Evolutionary conservation across 2,888 invertebrate species (phyloP).

Genomic region (Pyralis farinalis): DNA sequence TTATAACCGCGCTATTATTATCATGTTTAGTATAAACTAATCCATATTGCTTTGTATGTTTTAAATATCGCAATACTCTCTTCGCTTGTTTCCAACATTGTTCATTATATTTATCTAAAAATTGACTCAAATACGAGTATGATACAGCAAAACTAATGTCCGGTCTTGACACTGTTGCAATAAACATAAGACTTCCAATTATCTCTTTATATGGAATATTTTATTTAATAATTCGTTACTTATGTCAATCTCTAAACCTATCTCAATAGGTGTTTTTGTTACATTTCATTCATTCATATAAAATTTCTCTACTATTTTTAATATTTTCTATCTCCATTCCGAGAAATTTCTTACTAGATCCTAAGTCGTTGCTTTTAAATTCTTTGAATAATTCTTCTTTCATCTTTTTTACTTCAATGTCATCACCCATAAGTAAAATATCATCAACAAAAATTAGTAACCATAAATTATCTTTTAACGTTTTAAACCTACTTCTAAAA

Average conservation of each 20-base stretch:
- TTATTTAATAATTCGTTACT: neutral
- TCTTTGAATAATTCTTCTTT: neutral
- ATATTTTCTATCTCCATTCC: slow-evolving; percentile 5
- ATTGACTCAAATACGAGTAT: neutral
- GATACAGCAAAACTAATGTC: neutral
- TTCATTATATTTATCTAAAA: neutral
- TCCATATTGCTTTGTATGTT: neutral
- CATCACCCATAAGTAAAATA: slow-evolving; percentile 5
- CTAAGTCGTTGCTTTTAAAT: neutral
- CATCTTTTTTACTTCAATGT: neutral
- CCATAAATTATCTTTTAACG: slow-evolving; percentile 4
- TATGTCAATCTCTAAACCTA: neutral
- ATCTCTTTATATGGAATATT: slow-evolving; percentile 9
- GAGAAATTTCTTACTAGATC: slow-evolving; percentile 5
- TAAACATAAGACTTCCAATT: slow-evolving; percentile 4
- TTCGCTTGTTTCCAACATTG: neutral
- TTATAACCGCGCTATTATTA: neutral
- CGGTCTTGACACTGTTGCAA: neutral
- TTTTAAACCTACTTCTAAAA: neutral
- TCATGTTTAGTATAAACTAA: neutral
- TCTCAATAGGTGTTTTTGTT: slow-evolving; percentile 5
- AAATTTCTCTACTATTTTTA: slow-evolving; percentile 8
- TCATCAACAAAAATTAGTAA: slow-evolving; percentile 8
- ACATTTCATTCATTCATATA: slow-evolving; percentile 8
- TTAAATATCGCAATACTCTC: neutral